Conservation (phyloP, 2,888 invertebrate genomes). For the Pristionchus maxplancki region DNA sequence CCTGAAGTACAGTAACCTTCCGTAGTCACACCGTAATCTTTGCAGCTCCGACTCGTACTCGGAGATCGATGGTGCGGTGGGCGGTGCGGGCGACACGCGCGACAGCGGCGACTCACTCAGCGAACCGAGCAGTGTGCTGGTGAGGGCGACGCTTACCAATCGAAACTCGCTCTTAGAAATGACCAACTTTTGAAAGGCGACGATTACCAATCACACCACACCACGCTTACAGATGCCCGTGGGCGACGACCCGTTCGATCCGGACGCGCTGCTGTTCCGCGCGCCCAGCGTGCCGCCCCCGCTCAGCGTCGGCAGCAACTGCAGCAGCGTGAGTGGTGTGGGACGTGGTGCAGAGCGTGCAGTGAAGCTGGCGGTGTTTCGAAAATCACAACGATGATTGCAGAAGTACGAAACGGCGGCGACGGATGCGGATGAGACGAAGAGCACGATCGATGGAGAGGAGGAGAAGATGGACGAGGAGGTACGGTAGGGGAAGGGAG, state of each 20-base stretch:
- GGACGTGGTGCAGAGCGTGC: background rate
- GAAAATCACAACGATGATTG: background rate
- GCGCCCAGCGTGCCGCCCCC: constrained; percentile 44
- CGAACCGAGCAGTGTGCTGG: constrained; percentile 51
- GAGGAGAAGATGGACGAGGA: constrained; percentile 44
- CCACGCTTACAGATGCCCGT: constrained; percentile 1
- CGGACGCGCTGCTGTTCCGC: constrained; percentile 49
- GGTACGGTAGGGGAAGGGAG: constrained; percentile 1
- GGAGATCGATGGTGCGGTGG: background rate
- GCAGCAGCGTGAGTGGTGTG: constrained; percentile 26
- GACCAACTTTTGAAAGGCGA: background rate
- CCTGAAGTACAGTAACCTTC: background rate
- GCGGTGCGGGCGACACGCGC: background rate
- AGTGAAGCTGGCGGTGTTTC: background rate
- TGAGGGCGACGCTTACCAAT: background rate
- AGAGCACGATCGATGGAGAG: constrained; percentile 19
- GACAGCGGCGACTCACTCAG: constrained; percentile 47
- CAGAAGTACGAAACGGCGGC: constrained; percentile 23
- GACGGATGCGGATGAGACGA: constrained; percentile 38
- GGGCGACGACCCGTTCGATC: constrained; percentile 35
- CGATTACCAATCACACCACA: background rate
- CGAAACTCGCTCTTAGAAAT: background rate
- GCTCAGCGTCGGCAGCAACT: constrained; percentile 4
- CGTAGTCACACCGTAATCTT: background rate
- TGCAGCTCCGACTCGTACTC: constrained; percentile 49